Conservation (phyloP, 2,888 invertebrate species). For the Bembecia ichneumoniformis region DNA sequence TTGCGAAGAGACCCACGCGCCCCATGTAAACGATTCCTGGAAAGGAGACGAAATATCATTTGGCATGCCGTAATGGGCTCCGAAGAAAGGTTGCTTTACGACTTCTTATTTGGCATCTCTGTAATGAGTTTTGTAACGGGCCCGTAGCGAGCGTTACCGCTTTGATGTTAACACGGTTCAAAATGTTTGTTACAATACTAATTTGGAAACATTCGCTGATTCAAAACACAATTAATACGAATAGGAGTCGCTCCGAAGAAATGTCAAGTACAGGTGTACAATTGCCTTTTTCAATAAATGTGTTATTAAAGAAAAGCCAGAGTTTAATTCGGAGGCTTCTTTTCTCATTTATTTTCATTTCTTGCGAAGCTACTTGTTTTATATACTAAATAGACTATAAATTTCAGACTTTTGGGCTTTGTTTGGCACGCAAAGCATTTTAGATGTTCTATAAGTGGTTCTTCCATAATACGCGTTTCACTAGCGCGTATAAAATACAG, state of each 20-base stretch:
- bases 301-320: neutral
- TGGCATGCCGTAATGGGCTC: constrained; percentile 60
- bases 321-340: no score
- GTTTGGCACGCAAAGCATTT: no score
- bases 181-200: constrained; percentile 9
- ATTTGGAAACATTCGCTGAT: no score
- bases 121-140: constrained; percentile 64
- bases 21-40: constrained; percentile 53
- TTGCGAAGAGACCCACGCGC: constrained; percentile 43
- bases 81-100: constrained; percentile 60
- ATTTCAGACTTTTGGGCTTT: no score
- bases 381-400: no score
- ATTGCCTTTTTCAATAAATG: no score
- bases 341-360: no score
- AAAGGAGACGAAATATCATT: constrained; percentile 57
- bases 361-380: no score
- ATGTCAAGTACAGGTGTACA: neutral
- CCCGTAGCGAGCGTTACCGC: constrained; percentile 28
- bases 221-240: no score
- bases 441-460: no score
- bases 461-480: no score
- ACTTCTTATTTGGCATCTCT: constrained; percentile 58
- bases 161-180: constrained; percentile 42
- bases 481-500: no score
- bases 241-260: neutral